These are phyloP conservation scores for Sphinx pinastri DNA, from an alignment of 2,888 invertebrate species.

Conservation along the genomic window DNA sequence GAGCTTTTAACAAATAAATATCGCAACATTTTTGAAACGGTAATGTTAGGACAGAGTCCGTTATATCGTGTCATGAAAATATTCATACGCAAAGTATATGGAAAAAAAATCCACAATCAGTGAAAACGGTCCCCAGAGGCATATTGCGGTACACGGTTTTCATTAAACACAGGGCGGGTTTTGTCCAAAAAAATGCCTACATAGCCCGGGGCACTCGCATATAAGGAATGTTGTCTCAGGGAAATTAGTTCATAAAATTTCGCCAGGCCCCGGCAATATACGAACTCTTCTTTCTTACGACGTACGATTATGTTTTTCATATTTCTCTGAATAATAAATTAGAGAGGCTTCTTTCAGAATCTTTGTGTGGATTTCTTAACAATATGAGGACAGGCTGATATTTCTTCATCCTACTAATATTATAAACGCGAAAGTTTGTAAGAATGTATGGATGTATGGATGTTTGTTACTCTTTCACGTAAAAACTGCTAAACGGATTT, in stretches of 20 bases:
- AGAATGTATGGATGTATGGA: no score
- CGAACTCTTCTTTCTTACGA: constrained; percentile 33
- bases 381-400: background rate
- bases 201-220: constrained; percentile 67
- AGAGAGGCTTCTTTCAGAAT: background rate
- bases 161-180: constrained; percentile 78
- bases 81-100: constrained; percentile 67
- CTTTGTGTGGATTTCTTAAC: constrained; percentile 1
- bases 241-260: constrained; percentile 81
- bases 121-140: constrained; percentile 75
- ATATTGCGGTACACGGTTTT: constrained; percentile 78
- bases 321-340: constrained; percentile 16
- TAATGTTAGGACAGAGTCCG: constrained; percentile 40
- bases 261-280: constrained; percentile 56
- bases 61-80: constrained; percentile 59
- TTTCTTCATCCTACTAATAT: no score
- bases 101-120: constrained; percentile 75
- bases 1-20: constrained; percentile 38
- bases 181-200: constrained; percentile 73
- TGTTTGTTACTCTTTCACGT: no score
- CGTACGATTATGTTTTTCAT: constrained; percentile 18
- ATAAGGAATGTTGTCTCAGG: constrained; percentile 78
- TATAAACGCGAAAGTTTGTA: no score
- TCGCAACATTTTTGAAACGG: constrained; percentile 47
- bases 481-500: no score